These are phyloP conservation scores for Tiphia femorata DNA, from an alignment of 2,888 invertebrate genomes.

Conservation along the genomic window DNA sequence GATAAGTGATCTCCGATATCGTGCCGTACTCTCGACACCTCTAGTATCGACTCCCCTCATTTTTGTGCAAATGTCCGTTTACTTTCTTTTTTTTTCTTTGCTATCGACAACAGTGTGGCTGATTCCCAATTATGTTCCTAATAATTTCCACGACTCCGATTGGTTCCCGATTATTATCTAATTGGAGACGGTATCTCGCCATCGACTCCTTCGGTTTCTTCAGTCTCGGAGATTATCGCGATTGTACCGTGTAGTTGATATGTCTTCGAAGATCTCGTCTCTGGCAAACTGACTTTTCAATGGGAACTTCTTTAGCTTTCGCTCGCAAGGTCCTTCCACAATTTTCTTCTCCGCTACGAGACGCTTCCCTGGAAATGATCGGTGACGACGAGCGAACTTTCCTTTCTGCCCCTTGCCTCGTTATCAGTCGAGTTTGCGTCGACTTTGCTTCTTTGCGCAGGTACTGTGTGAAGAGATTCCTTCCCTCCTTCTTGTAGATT, in stretches of 20 bases:
- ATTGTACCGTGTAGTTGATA: slow-evolving; percentile 40
- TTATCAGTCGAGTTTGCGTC: slow-evolving; percentile 16
- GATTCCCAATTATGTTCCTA: no score
- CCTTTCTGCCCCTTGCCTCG: slow-evolving; percentile 7
- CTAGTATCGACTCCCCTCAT: no score
- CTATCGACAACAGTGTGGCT: no score
- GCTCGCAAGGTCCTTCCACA: not conserved
- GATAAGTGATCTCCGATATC: no score
- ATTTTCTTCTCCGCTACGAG: not conserved
- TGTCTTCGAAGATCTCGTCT: slow-evolving; percentile 34
- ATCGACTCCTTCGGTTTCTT: slow-evolving; percentile 9
- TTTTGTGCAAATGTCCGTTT: no score
- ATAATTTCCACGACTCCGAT: no score
- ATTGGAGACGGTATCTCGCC: no score
- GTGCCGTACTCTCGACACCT: no score
- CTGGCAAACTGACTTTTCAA: not conserved
- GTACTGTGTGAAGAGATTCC: slow-evolving; percentile 54
- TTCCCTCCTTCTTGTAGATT: slow-evolving; percentile 39
- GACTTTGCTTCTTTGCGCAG: slow-evolving; percentile 34
- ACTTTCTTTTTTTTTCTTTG: no score
- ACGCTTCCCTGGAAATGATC: no score
- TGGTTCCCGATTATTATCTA: no score
- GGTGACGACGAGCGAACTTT: not conserved
- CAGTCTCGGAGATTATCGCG: slow-evolving; percentile 6
- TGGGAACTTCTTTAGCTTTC: not conserved